Conservation (phyloP, 2,888 invertebrate species). For the Dicranocentrus wangi region DNA sequence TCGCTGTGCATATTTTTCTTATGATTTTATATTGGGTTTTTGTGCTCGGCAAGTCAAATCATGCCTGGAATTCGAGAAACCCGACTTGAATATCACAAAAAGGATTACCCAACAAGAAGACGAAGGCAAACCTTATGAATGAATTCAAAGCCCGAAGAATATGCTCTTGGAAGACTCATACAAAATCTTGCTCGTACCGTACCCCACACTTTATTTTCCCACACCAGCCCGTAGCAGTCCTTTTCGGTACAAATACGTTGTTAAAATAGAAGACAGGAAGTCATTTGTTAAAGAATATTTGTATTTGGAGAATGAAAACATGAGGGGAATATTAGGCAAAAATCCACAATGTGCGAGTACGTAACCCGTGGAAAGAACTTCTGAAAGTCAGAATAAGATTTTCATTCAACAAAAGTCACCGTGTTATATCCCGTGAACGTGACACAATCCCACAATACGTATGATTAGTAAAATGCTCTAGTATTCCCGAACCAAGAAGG, state of each 20-base stretch:
- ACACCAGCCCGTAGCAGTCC: too few species aligned
- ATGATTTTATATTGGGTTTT: background rate
- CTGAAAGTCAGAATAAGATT: too few species aligned
- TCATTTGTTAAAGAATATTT: slow-evolving; percentile 6
- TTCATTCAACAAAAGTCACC: background rate
- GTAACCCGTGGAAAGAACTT: too few species aligned
- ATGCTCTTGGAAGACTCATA: background rate
- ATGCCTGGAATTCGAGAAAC: background rate
- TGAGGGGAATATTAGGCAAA: background rate
- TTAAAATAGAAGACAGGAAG: slow-evolving; percentile 1
- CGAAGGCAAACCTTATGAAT: background rate
- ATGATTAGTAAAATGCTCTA: background rate
- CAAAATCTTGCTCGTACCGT: background rate
- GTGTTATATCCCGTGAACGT: background rate
- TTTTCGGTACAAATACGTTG: too few species aligned
- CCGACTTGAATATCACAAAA: too few species aligned
- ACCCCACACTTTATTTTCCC: too few species aligned
- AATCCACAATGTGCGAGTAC: too few species aligned
- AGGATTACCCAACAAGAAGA: too few species aligned
- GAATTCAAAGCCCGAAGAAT: background rate
- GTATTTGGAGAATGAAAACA: slow-evolving; percentile 1
- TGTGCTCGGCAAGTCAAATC: background rate
- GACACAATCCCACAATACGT: background rate
- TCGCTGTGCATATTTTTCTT: background rate
- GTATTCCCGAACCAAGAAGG: background rate